Percentiles rank a stretch among this genome's conserved stretches.
These are phyloP conservation scores for Bombyx mandarina DNA, from an alignment of 1,140 invertebrate species.

Conservation along the genomic window DNA sequence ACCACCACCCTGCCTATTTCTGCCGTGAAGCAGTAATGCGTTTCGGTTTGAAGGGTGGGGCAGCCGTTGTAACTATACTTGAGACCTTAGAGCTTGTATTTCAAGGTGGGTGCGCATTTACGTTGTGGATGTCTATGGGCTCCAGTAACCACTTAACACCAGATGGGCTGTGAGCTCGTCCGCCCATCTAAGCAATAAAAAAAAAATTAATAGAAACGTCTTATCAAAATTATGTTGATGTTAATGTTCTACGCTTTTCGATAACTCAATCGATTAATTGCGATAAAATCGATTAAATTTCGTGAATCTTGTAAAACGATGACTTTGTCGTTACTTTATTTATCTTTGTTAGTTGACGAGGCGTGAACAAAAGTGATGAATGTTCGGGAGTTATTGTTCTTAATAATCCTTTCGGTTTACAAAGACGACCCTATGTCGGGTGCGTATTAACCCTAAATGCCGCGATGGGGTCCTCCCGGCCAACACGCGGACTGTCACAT, in stretches of 20 bases:
- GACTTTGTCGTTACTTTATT: constrained; percentile 17
- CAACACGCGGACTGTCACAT: constrained; percentile 61
- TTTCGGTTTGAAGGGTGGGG: too few species aligned
- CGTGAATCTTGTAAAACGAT: not conserved
- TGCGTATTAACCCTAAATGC: constrained; percentile 45
- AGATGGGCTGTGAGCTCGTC: too few species aligned
- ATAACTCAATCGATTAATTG: not conserved
- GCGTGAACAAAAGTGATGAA: constrained; percentile 42
- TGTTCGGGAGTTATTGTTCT: constrained; percentile 42
- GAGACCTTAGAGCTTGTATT: too few species aligned
- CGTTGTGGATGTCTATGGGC: too few species aligned
- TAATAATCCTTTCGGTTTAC: constrained; percentile 41
- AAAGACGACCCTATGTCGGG: constrained; percentile 44
- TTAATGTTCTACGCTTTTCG: not conserved
- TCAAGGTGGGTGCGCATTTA: too few species aligned
- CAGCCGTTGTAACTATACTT: too few species aligned
- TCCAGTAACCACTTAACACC: too few species aligned
- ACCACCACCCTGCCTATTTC: too few species aligned
- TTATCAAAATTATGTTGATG: constrained; percentile 9
- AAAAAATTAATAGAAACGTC: constrained; percentile 1
- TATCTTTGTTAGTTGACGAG: constrained; percentile 26
- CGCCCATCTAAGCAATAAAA: too few species aligned
- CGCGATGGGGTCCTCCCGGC: constrained; percentile 26
- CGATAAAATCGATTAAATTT: too few species aligned
- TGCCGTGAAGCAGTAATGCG: too few species aligned